A percentile compares a stretch with the other conserved stretches of the same genome.
Evolutionary conservation across 2,113 vertebrate genomes (phyloP).

Genomic region (Cephalopterus ornatus): DNA sequence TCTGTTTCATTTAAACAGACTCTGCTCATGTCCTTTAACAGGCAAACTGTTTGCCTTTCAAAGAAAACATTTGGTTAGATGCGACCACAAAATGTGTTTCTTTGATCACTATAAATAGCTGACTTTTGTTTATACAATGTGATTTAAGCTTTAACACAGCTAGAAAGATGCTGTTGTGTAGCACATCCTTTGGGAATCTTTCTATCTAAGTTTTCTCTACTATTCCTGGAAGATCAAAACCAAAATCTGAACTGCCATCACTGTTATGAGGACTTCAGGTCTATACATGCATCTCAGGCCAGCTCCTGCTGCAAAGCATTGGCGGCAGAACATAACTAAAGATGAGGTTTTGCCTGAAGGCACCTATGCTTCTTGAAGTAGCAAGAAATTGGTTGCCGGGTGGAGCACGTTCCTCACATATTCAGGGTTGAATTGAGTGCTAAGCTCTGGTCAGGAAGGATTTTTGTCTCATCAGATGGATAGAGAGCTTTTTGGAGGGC

Average conservation of each 20-base stretch:
- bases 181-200: not conserved
- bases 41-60: not conserved
- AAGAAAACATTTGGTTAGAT: constrained; percentile 16
- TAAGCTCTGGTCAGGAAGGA: not conserved
- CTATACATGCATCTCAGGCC: not conserved
- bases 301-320: not conserved
- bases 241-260: not conserved
- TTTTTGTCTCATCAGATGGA: not conserved
- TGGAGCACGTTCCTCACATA: fast-evolving
- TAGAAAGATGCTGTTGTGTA: not conserved
- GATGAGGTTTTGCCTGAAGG: not conserved
- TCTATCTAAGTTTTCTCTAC: not conserved
- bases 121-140: not conserved
- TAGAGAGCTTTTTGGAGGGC: not conserved
- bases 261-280: not conserved
- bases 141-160: not conserved
- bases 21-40: not conserved
- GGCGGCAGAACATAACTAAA: not conserved
- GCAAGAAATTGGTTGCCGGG: not conserved
- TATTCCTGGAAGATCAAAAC: not conserved
- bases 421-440: not conserved
- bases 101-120: constrained; percentile 22
- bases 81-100: not conserved
- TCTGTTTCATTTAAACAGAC: not conserved
- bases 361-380: not conserved